A percentile compares a stretch with the other conserved stretches of the same genome.
These are phyloP conservation scores for Nymphalis io DNA, from an alignment of 1,140 invertebrate species.

Conservation along the genomic window DNA sequence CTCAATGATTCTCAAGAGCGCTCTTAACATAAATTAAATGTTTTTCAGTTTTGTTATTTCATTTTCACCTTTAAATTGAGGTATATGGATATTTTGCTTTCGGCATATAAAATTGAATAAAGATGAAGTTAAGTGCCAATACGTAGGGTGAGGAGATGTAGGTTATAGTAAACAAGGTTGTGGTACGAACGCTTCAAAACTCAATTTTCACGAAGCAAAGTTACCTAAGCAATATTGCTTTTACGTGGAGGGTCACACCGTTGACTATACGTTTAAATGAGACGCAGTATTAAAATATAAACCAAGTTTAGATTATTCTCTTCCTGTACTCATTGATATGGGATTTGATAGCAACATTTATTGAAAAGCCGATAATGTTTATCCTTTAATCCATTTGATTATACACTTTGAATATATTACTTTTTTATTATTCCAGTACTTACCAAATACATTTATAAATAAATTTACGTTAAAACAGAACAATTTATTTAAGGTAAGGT, in stretches of 20 bases:
- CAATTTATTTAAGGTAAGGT: too few relatives aligned
- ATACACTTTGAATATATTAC: too few relatives aligned
- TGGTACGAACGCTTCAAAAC: conserved; percentile 46
- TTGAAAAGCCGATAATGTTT: too few relatives aligned
- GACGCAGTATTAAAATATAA: neutral
- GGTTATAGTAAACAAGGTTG: conserved; percentile 34
- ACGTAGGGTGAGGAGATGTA: conserved; percentile 6
- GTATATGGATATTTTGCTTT: neutral
- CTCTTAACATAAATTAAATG: too few relatives aligned
- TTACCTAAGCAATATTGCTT: conserved; percentile 49
- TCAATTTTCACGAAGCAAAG: conserved; percentile 61
- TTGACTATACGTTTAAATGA: neutral
- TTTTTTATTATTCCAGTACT: too few relatives aligned
- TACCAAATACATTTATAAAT: too few relatives aligned
- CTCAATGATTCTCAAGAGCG: too few relatives aligned
- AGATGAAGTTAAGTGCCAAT: conserved; percentile 5
- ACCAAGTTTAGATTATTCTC: too few relatives aligned
- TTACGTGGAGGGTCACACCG: conserved; percentile 13
- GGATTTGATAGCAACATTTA: too few relatives aligned
- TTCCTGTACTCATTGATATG: too few relatives aligned
- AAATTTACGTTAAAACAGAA: too few relatives aligned
- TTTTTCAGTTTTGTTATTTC: neutral
- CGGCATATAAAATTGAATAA: conserved; percentile 3
- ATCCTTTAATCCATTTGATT: too few relatives aligned
- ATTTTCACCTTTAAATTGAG: neutral